Evolutionary conservation across 2,113 vertebrate genomes (phyloP).

Genomic region (Edolisoma coerulescens): DNA sequence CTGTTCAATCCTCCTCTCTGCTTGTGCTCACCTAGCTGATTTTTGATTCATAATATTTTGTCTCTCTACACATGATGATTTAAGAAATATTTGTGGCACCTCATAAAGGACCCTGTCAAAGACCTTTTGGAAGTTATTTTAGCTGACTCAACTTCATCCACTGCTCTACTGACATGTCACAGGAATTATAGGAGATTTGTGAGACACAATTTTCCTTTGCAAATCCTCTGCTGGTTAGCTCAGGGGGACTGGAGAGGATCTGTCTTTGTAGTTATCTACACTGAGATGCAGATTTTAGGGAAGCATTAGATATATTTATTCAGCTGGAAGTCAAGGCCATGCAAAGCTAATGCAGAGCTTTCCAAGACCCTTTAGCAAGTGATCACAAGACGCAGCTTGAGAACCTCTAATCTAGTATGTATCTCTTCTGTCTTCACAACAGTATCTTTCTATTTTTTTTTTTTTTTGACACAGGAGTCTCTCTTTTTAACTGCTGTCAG

Average conservation of each 20-base stretch:
- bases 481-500: neutral
- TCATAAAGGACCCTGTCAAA: constrained; percentile 19
- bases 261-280: neutral
- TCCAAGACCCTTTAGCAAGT: neutral
- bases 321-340: neutral
- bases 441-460: neutral
- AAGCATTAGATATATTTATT: neutral
- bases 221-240: neutral
- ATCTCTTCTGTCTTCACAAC: neutral
- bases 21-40: neutral
- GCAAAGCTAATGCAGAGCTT: neutral
- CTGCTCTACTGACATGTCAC: neutral
- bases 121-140: constrained; percentile 28
- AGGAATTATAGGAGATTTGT: neutral
- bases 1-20: neutral
- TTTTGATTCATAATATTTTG: constrained; percentile 37
- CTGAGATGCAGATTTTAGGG: constrained; percentile 3
- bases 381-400: neutral
- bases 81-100: constrained; percentile 20
- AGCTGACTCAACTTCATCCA: constrained; percentile 5
- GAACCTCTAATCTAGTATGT: neutral
- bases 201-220: constrained; percentile 1
- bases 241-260: neutral
- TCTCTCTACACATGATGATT: neutral
- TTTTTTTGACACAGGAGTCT: neutral